Conservation (phyloP, 2,888 invertebrate genomes). For the Meloe dianella region DNA sequence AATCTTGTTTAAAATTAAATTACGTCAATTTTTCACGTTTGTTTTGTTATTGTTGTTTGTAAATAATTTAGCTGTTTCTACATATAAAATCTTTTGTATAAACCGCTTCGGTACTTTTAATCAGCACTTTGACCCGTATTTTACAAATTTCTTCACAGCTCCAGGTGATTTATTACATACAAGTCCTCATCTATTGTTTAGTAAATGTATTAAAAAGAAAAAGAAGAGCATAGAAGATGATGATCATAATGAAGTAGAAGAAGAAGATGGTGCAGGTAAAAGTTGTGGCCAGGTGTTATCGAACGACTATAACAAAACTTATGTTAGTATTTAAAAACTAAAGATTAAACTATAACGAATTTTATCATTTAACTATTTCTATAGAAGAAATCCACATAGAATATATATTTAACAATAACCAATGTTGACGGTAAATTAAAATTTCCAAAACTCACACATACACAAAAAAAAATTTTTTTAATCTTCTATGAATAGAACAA, state of each 20-base stretch:
- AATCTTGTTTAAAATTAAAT: background rate
- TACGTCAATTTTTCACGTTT: constrained; percentile 6
- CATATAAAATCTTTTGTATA: constrained; percentile 43
- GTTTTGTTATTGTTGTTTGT: constrained; percentile 26
- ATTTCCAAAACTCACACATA: constrained; percentile 16
- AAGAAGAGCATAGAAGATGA: background rate
- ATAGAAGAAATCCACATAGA: constrained; percentile 18
- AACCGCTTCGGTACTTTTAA: constrained; percentile 56
- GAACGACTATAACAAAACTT: constrained; percentile 47
- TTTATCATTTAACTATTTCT: constrained; percentile 42
- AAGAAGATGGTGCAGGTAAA: constrained; percentile 47
- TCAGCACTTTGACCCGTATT: constrained; percentile 58
- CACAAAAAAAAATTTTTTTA: constrained; percentile 5
- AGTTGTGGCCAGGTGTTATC: constrained; percentile 52
- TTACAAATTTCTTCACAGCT: constrained; percentile 58
- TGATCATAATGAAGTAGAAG: background rate
- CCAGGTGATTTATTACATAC: constrained; percentile 59
- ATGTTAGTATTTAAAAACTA: constrained; percentile 45
- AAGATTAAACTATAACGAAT: constrained; percentile 50
- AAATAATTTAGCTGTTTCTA: constrained; percentile 36
- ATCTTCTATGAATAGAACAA: constrained; percentile 15
- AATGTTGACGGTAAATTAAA: constrained; percentile 18
- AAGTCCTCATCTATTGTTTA: constrained; percentile 56
- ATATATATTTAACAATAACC: constrained; percentile 15
- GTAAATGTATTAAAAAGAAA: constrained; percentile 47